Base-by-base conservation (phyloP, 2,113 vertebrate genomes). In the Corvus moneduloides region DNA sequence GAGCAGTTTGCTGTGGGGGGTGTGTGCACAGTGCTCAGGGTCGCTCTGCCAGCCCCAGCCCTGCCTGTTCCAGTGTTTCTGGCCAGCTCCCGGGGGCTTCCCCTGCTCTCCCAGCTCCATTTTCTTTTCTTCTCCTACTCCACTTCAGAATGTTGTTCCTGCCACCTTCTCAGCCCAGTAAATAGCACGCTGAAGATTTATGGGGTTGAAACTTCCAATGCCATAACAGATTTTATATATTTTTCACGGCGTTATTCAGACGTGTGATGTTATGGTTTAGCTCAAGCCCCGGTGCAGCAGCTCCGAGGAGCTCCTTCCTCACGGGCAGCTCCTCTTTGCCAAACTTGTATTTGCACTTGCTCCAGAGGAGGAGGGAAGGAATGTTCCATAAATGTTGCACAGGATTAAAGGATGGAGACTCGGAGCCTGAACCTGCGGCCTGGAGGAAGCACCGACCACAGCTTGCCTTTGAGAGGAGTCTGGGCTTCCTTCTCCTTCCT, bases 91-190 rank as follows among this genome's bases (percentile, higher is more conserved):
- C 3, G 2, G 7, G 83, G 33, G 90, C 13, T 76, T 18, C 33
- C 7, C 5, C 78, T 16, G 66, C 78, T 6, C 88, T 90, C 85
- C 49, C 2, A 1, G 16, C 84, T 66, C 15, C 87, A 1, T 83
- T 95, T 93, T 79, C 77, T 64, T 69, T 78, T 55, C 90, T 95
- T 86, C 89, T 89, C 92, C 78, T 48, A 4, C 95, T 80, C 90
- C 59, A 73, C 92, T 96, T 91, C 66, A 86, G 85, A 79, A 96
- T 87, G 95, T 82, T 95, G 94, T 94, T 97, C 87, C 95, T 95
- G 20, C 95, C 95, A 95, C 97, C 97, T 97, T 77, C 91, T 24
- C n/a, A 87, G 92, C 92, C 89, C 48, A 58, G 96, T 90, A 93
- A 68, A 94, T 84, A 66, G 92, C 69, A 19, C 0, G 3, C 89